These are phyloP conservation scores for Reticulitermes lucifugus DNA, from an alignment of 2,888 invertebrate species.

Conservation along the genomic window DNA sequence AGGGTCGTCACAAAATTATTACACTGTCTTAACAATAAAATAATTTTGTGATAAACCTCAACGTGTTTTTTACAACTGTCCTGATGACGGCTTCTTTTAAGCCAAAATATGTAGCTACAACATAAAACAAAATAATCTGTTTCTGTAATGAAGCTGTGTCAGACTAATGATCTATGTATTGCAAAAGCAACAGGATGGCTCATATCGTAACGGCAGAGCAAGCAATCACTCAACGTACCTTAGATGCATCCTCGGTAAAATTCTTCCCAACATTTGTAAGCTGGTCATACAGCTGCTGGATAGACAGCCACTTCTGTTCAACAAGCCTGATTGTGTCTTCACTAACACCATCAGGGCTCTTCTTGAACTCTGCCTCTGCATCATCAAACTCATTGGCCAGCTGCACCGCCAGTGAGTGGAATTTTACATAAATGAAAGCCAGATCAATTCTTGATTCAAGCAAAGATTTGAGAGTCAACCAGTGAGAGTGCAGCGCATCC, in stretches of 20 bases:
- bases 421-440: slow-evolving; percentile 76
- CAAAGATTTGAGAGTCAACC: slow-evolving; percentile 72
- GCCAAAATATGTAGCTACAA: too few species aligned
- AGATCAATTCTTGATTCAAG: slow-evolving; percentile 73
- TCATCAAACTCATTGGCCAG: slow-evolving; percentile 74
- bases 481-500: slow-evolving; percentile 71
- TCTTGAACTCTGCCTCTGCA: slow-evolving; percentile 71
- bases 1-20: too few species aligned
- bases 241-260: slow-evolving; percentile 72
- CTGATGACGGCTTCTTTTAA: too few species aligned
- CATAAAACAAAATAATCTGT: too few species aligned
- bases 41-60: too few species aligned
- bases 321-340: slow-evolving; percentile 65
- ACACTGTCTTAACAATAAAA: too few species aligned
- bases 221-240: slow-evolving; percentile 62
- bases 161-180: too few species aligned
- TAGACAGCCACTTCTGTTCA: slow-evolving; percentile 75
- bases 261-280: slow-evolving; percentile 75
- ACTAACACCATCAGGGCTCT: slow-evolving; percentile 65
- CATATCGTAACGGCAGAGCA: too few species aligned
- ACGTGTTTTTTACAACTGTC: too few species aligned
- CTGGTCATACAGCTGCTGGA: slow-evolving; percentile 73
- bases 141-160: too few species aligned
- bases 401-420: slow-evolving; percentile 76
- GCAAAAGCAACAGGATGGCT: too few species aligned